Conservation (phyloP, 2,888 invertebrate genomes). For the Sphaerophoria taeniata region DNA sequence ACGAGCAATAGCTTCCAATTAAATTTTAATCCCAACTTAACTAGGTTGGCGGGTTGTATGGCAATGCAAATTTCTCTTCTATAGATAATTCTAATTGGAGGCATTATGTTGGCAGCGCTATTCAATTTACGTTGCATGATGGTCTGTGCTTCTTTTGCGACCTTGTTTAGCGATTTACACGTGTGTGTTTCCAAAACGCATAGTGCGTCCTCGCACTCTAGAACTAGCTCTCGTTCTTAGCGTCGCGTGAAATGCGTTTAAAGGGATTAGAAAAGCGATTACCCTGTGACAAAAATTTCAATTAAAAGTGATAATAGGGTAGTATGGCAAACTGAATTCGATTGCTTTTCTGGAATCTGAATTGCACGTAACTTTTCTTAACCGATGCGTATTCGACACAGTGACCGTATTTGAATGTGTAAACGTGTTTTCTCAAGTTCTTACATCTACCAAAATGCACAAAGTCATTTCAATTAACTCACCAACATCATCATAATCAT, state of each 20-base stretch:
- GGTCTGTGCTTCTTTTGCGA: constrained; percentile 21
- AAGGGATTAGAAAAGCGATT: constrained; percentile 67
- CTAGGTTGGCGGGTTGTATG: constrained; percentile 42
- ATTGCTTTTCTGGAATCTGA: too few species aligned
- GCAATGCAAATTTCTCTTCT: constrained; percentile 66
- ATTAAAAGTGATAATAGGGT: too few species aligned
- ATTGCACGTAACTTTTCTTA: too few species aligned
- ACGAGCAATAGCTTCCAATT: constrained; percentile 64
- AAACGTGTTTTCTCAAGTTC: too few species aligned
- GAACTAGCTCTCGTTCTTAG: background rate
- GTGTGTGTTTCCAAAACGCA: too few species aligned
- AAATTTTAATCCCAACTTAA: constrained; percentile 66
- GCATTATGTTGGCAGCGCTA: constrained; percentile 70
- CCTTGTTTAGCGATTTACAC: constrained; percentile 32
- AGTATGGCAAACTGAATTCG: too few species aligned
- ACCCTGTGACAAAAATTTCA: constrained; percentile 68
- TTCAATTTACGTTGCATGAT: constrained; percentile 60
- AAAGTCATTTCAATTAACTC: too few species aligned
- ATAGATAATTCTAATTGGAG: constrained; percentile 71
- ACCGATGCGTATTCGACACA: too few species aligned
- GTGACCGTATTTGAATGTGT: too few species aligned
- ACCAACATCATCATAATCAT: too few species aligned
- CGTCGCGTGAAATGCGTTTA: constrained; percentile 53
- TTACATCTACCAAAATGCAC: too few species aligned
- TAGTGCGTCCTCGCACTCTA: background rate